Conservation (phyloP, 2,113 vertebrate species). For the Anarhynchus alexandrinus region DNA sequence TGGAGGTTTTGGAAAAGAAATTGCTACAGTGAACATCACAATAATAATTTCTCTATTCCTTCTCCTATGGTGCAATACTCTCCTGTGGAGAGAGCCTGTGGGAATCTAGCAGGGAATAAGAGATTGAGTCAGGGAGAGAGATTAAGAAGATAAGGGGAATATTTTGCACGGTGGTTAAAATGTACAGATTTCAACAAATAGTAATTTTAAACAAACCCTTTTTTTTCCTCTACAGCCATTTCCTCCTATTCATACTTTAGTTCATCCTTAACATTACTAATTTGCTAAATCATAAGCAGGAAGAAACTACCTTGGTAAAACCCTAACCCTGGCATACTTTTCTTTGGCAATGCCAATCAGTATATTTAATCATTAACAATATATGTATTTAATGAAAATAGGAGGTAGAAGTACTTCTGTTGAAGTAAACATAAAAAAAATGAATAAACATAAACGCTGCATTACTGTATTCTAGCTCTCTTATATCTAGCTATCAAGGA, state of each 20-base stretch:
- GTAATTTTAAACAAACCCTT: neutral
- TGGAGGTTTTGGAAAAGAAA: neutral
- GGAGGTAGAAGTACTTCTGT: neutral
- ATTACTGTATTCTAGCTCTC: neutral
- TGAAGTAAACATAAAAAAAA: neutral
- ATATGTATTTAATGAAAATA: neutral
- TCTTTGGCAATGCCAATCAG: neutral
- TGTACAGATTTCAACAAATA: neutral
- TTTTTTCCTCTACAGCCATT: neutral
- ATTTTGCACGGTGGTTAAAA: neutral
- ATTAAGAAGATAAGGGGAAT: neutral
- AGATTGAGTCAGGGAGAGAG: neutral
- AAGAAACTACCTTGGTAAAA: neutral
- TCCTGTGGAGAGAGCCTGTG: too few species aligned
- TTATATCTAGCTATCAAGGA: neutral
- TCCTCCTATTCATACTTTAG: neutral
- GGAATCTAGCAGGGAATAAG: neutral
- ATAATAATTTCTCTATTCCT: neutral
- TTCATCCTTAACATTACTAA: neutral
- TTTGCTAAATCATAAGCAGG: neutral
- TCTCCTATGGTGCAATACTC: neutral
- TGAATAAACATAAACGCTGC: neutral
- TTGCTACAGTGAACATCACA: neutral
- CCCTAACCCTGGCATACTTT: neutral
- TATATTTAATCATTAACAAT: neutral